These are phyloP conservation scores for Crepidodera aurea DNA, from an alignment of 2,888 invertebrate genomes.

Conservation along the genomic window DNA sequence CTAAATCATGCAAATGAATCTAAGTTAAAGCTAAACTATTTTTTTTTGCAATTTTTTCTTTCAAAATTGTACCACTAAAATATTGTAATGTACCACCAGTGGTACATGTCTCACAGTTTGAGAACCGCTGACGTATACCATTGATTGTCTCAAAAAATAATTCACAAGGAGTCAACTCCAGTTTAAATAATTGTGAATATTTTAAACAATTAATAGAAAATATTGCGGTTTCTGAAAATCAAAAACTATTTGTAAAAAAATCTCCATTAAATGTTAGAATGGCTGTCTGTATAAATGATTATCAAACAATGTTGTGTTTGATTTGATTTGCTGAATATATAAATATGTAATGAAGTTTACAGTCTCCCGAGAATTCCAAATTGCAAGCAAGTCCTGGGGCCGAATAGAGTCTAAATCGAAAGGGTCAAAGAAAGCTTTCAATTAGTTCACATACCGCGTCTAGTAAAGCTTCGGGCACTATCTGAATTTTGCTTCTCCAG, in stretches of 20 bases:
- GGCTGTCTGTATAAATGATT: conserved; percentile 23
- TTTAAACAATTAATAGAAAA: no score
- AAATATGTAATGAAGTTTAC: conserved; percentile 35
- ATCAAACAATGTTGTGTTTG: conserved; percentile 37
- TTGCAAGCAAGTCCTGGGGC: conserved; percentile 41
- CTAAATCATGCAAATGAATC: no score
- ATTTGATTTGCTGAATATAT: conserved; percentile 40
- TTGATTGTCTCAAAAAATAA: no score
- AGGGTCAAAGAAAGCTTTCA: conserved; percentile 46
- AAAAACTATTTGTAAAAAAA: neutral
- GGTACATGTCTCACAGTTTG: no score
- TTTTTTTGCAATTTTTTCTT: no score
- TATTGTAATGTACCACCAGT: no score
- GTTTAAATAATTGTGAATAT: no score
- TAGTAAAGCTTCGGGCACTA: conserved; percentile 29
- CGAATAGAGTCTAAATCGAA: conserved; percentile 45
- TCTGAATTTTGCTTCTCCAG: conserved; percentile 23
- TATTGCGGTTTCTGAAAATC: no score
- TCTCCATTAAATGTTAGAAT: conserved; percentile 1
- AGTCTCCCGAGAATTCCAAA: conserved; percentile 41
- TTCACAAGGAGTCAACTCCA: no score
- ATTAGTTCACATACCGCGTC: conserved; percentile 34
- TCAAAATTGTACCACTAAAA: no score
- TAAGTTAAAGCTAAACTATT: no score
- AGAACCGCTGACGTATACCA: no score